A percentile compares a stretch with the other conserved stretches of the same genome.
These are phyloP conservation scores for Cheilosia grossa DNA, from an alignment of 2,888 invertebrate genomes.

Conservation along the genomic window DNA sequence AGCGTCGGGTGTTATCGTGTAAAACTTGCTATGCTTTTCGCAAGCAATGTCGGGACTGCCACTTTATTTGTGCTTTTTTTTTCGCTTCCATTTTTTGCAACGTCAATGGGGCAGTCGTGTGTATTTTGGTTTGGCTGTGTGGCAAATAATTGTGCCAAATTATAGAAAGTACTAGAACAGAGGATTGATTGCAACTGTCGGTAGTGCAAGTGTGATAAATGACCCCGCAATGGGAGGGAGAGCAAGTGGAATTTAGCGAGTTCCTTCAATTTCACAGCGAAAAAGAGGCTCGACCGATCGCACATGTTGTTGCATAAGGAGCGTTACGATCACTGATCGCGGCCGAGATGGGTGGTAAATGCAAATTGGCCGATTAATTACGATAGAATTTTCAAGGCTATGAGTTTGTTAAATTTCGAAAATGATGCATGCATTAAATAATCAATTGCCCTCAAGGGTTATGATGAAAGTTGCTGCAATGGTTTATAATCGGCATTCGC, in stretches of 20 bases:
- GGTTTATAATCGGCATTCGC: too few relatives aligned
- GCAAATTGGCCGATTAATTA: too few relatives aligned
- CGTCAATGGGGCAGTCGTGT: slow-evolving; percentile 36
- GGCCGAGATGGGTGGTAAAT: too few relatives aligned
- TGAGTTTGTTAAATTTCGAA: too few relatives aligned
- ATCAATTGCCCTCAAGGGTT: too few relatives aligned
- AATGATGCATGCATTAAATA: too few relatives aligned
- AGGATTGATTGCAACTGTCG: neutral
- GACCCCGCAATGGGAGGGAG: neutral
- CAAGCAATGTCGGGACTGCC: neutral
- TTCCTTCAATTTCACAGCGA: neutral
- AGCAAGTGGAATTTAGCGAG: neutral
- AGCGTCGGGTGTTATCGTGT: slow-evolving; percentile 22
- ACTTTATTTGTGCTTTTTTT: neutral
- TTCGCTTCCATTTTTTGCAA: slow-evolving; percentile 6
- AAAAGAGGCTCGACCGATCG: neutral
- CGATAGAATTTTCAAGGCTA: too few relatives aligned
- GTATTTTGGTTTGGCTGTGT: slow-evolving; percentile 12
- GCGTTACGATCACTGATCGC: neutral
- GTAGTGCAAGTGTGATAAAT: slow-evolving; percentile 40
- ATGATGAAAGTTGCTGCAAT: too few relatives aligned
- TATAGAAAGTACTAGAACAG: slow-evolving; percentile 60
- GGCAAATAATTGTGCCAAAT: slow-evolving; percentile 20
- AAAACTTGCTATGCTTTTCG: slow-evolving; percentile 18
- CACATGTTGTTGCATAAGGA: neutral